phyloP scores from a whole-genome alignment of 1,140 invertebrate species.

The Bombus terrestris region DNA sequence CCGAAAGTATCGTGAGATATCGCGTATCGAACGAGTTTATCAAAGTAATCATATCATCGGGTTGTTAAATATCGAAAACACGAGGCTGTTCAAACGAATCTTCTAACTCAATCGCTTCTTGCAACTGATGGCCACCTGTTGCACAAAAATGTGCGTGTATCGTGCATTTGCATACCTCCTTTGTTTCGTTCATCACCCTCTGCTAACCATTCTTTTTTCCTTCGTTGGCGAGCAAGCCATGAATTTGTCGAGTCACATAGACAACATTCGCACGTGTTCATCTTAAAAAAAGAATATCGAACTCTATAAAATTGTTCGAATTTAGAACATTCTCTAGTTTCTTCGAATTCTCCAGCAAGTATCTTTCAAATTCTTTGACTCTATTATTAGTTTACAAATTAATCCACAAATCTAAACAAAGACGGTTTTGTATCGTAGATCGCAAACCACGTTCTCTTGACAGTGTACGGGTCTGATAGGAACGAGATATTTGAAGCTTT shows the following conservation, averaged over 20 bases:
- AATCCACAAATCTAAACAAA: neutral
- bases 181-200: conserved; percentile 8
- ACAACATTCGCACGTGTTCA: neutral
- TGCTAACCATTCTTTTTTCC: neutral
- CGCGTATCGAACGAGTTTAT: neutral
- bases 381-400: neutral
- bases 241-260: neutral
- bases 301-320: neutral
- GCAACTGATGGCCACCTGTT: conserved; percentile 60
- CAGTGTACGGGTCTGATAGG: neutral
- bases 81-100: conserved; percentile 5
- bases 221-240: neutral
- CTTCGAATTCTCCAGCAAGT: neutral
- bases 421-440: neutral
- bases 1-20: neutral
- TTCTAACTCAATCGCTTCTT: conserved; percentile 34
- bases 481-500: neutral
- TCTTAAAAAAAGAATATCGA: neutral
- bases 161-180: conserved; percentile 38
- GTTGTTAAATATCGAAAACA: neutral
- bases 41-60: neutral
- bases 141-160: conserved; percentile 60
- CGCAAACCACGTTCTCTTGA: neutral
- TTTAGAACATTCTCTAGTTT: neutral
- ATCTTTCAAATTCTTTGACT: neutral